A percentile compares a stretch with the other conserved stretches of the same genome.
Conservation (phyloP, 2,113 vertebrate species). For the Toxostoma redivivum region DNA sequence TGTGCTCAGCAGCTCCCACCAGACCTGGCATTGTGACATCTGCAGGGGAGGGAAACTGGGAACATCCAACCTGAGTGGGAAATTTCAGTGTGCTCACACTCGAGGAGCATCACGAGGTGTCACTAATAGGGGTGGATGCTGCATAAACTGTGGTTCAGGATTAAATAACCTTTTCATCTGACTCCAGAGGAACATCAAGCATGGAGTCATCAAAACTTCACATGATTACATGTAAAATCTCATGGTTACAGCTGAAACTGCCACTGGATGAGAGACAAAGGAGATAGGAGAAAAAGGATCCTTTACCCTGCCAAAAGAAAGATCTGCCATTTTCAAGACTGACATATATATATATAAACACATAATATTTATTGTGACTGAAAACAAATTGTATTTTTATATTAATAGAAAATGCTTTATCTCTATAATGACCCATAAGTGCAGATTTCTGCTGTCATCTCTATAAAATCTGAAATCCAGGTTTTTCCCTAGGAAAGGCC, state of each 20-base stretch:
- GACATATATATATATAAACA: too few species aligned
- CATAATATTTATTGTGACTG: background rate
- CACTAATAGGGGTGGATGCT: background rate
- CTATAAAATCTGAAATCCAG: background rate
- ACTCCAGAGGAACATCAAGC: background rate
- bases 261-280: background rate
- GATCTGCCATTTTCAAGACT: background rate
- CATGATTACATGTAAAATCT: background rate
- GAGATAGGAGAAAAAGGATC: background rate
- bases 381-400: background rate
- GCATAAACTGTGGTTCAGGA: background rate
- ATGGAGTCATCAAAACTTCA: background rate
- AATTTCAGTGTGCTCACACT: background rate
- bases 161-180: background rate
- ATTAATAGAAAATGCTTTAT: background rate
- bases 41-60: background rate
- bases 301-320: background rate
- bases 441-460: accelerated
- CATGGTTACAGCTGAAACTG: background rate
- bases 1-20: background rate
- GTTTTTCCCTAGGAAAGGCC: background rate
- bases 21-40: background rate
- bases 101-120: background rate
- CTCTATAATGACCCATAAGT: background rate
- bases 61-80: background rate